Conservation (phyloP, 2,888 invertebrate species). For the Lasioglossum figueresi region DNA sequence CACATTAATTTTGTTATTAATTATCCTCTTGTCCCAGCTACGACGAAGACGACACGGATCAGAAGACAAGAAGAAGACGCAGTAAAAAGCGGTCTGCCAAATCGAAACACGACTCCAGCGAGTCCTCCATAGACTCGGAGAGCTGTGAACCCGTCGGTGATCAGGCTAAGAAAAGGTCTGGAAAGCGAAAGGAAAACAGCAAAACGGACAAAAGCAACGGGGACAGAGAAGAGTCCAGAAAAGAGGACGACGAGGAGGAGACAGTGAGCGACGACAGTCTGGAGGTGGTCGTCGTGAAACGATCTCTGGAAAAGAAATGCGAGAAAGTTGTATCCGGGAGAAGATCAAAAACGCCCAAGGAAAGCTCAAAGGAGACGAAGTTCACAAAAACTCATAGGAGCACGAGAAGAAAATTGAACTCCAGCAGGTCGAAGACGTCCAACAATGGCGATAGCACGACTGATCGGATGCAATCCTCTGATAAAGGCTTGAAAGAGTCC, state of each 20-base stretch:
- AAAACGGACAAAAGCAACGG: conserved; percentile 79
- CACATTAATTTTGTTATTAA: neutral
- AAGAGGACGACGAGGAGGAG: conserved; percentile 73
- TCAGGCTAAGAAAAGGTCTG: conserved; percentile 65
- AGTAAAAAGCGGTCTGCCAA: conserved; percentile 77
- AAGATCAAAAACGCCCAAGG: conserved; percentile 75
- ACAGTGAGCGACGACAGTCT: conserved; percentile 81
- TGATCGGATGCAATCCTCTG: conserved; percentile 29
- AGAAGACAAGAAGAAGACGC: conserved; percentile 70
- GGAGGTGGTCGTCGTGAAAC: conserved; percentile 79
- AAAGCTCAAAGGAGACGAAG: conserved; percentile 71
- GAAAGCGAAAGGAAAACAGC: conserved; percentile 37
- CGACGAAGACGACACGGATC: conserved; percentile 75
- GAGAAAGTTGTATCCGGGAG: conserved; percentile 77
- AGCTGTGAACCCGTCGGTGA: conserved; percentile 37
- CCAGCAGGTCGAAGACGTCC: conserved; percentile 58
- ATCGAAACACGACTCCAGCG: conserved; percentile 84
- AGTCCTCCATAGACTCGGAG: conserved; percentile 84
- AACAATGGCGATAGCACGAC: conserved; percentile 46
- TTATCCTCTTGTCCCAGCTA: conserved; percentile 60
- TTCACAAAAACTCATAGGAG: conserved; percentile 67
- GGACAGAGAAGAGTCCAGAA: conserved; percentile 7
- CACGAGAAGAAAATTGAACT: conserved; percentile 64
- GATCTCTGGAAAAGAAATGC: conserved; percentile 77
- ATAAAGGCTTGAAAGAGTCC: conserved; percentile 72